A percentile compares a stretch with the other conserved stretches of the same genome.
phyloP scores from a whole-genome alignment of 2,797 vertebrate species.

The Morelia viridis region DNA sequence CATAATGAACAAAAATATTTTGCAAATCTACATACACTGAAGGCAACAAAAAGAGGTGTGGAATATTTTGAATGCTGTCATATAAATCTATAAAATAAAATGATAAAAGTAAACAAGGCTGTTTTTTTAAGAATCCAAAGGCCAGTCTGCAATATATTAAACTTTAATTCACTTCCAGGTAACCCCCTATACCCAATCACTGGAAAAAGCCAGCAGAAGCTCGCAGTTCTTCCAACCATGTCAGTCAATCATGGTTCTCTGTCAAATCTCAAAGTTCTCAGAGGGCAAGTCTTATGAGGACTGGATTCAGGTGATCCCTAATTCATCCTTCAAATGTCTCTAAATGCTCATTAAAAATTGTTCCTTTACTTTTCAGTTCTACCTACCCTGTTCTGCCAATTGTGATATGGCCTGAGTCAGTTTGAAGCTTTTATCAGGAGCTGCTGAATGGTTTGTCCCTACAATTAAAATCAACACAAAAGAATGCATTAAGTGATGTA shows the following conservation, averaged over 20 bases:
- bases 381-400: background rate
- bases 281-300: background rate
- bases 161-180: background rate
- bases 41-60: background rate
- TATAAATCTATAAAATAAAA: background rate
- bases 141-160: background rate
- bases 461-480: background rate
- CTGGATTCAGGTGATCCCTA: background rate
- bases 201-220: background rate
- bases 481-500: background rate
- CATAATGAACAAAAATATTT: background rate
- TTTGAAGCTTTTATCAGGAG: background rate
- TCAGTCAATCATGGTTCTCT: background rate
- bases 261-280: background rate
- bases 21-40: background rate
- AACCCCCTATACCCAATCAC: background rate
- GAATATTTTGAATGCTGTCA: background rate
- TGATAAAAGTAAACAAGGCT: background rate
- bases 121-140: background rate
- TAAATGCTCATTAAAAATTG: background rate
- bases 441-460: background rate
- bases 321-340: background rate
- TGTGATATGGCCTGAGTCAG: background rate
- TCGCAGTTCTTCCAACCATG: background rate
- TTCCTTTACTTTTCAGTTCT: background rate